Evolutionary conservation across 2,797 vertebrate species (phyloP).

Genomic region (Mormyrops attenuatus): DNA sequence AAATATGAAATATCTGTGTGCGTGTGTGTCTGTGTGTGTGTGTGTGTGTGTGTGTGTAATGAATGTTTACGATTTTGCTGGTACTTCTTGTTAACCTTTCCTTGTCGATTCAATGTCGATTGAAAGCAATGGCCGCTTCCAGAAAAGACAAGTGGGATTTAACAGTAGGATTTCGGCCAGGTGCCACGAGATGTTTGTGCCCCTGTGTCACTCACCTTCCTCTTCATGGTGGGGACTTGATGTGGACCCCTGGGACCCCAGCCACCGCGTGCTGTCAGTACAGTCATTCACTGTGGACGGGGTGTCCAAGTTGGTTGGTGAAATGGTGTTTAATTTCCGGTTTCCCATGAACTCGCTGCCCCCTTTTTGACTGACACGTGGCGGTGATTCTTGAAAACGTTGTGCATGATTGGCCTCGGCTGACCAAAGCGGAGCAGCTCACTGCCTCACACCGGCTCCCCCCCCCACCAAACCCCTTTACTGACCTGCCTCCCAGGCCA

Average conservation of each 20-base stretch:
- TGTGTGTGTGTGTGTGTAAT: background rate
- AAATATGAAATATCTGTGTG: background rate
- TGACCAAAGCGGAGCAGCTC: constrained; percentile 57
- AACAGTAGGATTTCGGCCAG: constrained; percentile 33
- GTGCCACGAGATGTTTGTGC: background rate
- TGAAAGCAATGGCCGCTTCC: background rate
- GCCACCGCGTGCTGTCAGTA: background rate
- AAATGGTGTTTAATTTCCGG: background rate
- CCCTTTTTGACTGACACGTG: background rate
- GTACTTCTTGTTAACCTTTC: background rate
- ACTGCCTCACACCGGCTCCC: constrained; percentile 2
- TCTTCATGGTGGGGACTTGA: background rate
- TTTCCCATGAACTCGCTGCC: background rate
- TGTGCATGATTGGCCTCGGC: constrained; percentile 67
- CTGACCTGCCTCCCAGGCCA: background rate
- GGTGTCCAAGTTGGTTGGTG: background rate
- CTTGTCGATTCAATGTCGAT: background rate
- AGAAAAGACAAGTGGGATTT: constrained; percentile 24
- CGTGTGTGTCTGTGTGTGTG: background rate
- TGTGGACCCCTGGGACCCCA: background rate
- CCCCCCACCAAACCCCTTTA: background rate
- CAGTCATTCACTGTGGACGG: background rate
- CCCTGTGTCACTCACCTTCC: background rate
- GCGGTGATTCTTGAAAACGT: constrained; percentile 15
- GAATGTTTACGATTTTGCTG: background rate